Evolutionary conservation across 2,113 vertebrate species (phyloP).

Genomic region (Procavia capensis): DNA sequence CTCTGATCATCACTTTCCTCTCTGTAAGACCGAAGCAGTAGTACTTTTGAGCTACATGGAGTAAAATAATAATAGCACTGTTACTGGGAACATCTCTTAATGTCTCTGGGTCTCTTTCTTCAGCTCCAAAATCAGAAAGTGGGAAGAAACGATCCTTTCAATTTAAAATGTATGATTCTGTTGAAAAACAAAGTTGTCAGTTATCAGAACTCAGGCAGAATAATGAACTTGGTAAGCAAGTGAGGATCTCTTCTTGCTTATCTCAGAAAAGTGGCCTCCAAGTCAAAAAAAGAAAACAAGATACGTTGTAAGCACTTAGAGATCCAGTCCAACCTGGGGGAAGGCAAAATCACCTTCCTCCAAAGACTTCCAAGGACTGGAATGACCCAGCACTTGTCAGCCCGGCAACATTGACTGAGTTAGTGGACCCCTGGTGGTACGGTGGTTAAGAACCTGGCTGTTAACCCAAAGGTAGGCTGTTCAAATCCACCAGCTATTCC

Average conservation of each 20-base stretch:
- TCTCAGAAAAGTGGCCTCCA: constrained; percentile 20
- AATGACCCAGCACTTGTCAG: background rate
- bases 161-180: background rate
- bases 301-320: background rate
- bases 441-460: too few species aligned
- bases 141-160: constrained; percentile 27
- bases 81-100: background rate
- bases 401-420: background rate
- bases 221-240: constrained; percentile 3
- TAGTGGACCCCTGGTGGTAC: too few species aligned
- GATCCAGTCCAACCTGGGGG: background rate
- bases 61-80: background rate
- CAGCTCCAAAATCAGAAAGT: constrained; percentile 18
- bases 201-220: constrained; percentile 45
- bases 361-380: background rate
- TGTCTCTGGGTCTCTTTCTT: background rate
- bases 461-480: too few species aligned
- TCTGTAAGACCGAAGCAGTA: background rate
- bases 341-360: background rate
- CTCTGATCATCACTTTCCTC: constrained; percentile 37
- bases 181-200: constrained; percentile 9
- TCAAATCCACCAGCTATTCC: too few species aligned
- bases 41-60: background rate
- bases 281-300: constrained; percentile 3
- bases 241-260: constrained; percentile 9